Evolutionary conservation across 2,888 invertebrate genomes (phyloP), one percentile per base, ranked within the genome.

Genomic region (Smittia aterrima): DNA sequence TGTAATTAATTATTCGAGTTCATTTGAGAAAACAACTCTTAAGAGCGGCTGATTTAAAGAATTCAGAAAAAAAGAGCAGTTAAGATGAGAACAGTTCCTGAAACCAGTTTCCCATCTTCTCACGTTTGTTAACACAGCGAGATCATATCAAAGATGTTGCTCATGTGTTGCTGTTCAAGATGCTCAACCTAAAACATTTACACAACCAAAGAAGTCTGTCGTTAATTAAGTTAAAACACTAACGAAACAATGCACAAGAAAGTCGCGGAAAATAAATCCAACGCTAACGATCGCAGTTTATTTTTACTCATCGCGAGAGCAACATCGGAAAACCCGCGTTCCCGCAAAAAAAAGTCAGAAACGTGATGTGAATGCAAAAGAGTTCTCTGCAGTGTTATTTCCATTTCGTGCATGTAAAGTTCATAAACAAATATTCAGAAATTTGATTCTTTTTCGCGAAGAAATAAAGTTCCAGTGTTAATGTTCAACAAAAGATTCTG

Each of bases 251-350:
- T 58, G 58, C 58, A 38, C 71, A 71, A 71, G 71, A 72, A 70
- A 70, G 32, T 53, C 11, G 24, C 25, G 53, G 27, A 16, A 54
- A 24, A 38, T 27, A 32, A 40, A 32, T 27, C n/a, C n/a, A 11
- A 40, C 18, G 13, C 32, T 9, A 66, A 7, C n/a, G 40, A 16
- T 67, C 40, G 13, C 70, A 72, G 72, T 72, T 25, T 54, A 62
- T 38, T 72, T 72, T 62, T 53, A 40, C 27, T 62, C 72, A 72
- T 72, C 72, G 72, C 72, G 72, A 24, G 62, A 20, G 38, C 9
- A 72, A 40, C 72, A 72, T 40, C 72, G 32, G 58, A 62, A 54
- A 11, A n/a, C 1, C 11, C 54, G 54, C 53, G 67, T 53, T 53
- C 62, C 54, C 18, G 20, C 9, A 4, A 27, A 54, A 58, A 4